Conservation (phyloP, 2,113 vertebrate species). For the Xiphias gladius region DNA sequence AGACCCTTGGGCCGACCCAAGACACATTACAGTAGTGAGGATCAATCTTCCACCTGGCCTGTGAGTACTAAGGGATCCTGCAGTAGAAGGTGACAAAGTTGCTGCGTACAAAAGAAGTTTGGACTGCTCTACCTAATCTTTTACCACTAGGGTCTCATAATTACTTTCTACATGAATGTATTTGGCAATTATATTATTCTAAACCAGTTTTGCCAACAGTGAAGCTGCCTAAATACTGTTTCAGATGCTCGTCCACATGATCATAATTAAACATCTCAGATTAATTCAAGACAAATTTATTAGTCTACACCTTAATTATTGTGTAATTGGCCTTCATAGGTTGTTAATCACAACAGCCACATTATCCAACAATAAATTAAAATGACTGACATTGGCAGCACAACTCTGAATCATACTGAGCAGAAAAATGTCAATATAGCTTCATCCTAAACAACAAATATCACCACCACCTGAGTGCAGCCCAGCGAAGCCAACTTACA, state of each 20-base stretch:
- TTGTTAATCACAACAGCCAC: not conserved
- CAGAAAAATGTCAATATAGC: conserved; percentile 20
- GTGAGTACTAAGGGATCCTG: not conserved
- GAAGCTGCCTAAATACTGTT: conserved; percentile 1
- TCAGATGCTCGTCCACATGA: not conserved
- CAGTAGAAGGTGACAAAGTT: not conserved
- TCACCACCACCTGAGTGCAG: conserved; percentile 20
- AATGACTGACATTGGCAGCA: not conserved
- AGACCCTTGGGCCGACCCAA: not conserved
- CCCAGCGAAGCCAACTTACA: conserved; percentile 57
- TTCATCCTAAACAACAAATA: conserved; percentile 41
- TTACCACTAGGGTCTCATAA: not conserved
- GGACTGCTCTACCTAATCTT: not conserved
- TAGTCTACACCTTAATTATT: conserved; percentile 31
- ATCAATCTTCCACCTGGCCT: not conserved
- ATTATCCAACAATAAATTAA: conserved; percentile 29
- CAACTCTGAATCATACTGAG: conserved; percentile 22
- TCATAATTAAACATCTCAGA: conserved; percentile 20
- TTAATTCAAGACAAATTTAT: conserved; percentile 30
- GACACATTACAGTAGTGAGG: not conserved
- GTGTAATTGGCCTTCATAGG: conserved; percentile 11
- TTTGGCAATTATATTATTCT: not conserved
- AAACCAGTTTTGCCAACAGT: not conserved
- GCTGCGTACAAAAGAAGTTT: not conserved
- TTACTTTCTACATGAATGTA: not conserved